Evolutionary conservation across 2,113 vertebrate genomes (phyloP).

Genomic region (Poecile atricapillus): DNA sequence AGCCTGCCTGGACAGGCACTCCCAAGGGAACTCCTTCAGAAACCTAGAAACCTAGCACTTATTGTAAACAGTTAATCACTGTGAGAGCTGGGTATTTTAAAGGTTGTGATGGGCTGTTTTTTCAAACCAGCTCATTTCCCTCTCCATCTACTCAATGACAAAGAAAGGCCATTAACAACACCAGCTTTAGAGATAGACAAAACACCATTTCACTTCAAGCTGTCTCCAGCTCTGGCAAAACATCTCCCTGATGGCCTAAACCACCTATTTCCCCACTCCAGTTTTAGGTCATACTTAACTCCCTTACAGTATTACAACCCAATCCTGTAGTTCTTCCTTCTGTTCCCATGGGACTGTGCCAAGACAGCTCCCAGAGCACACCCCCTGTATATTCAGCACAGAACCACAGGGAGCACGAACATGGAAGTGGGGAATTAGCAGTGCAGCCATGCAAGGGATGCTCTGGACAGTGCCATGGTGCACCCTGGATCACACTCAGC

Average conservation of each 20-base stretch:
- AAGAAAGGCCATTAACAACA: background rate
- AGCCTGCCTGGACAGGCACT: background rate
- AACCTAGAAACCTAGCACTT: background rate
- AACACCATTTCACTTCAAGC: background rate
- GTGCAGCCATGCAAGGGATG: background rate
- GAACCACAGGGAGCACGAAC: background rate
- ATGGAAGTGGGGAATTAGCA: background rate
- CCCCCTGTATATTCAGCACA: accelerated
- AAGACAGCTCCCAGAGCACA: background rate
- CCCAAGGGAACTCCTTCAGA: background rate
- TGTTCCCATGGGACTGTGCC: background rate
- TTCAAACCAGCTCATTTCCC: background rate
- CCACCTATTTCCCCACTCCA: background rate
- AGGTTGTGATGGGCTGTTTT: background rate
- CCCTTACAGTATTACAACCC: background rate
- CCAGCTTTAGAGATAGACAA: background rate
- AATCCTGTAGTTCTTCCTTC: background rate
- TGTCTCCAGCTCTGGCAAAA: background rate
- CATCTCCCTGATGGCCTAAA: background rate
- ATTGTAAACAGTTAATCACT: background rate
- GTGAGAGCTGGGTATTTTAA: background rate
- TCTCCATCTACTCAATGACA: background rate
- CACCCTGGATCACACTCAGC: background rate
- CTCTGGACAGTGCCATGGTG: background rate
- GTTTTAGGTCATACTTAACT: background rate